Evolutionary conservation across 2,888 invertebrate genomes (phyloP), one percentile per base, ranked within the genome.

Genomic region (Teleogryllus oceanicus): DNA sequence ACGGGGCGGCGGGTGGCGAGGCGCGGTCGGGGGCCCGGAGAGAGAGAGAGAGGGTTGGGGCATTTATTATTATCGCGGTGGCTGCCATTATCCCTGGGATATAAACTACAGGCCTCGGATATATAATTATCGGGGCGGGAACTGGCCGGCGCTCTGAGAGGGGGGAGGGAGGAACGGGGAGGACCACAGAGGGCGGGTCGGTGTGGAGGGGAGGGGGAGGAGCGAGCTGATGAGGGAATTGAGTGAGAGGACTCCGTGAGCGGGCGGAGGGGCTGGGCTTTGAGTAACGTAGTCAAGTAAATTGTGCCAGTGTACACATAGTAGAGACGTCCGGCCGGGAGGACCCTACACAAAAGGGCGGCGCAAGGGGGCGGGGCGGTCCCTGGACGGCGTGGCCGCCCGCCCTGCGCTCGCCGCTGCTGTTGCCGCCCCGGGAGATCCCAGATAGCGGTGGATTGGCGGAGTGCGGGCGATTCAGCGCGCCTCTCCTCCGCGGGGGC

Each of bases 41-140:
- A 62, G 62, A 62, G 62, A 62, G 62, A 18, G 62, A 62, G 62
- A 16, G 62, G 62, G 62, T 62, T 62, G n/a, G n/a, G 62, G 62
- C 62, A 62, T 62, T 62, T 62, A 62, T 62, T 62, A 62, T 62
- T 18, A 62, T 62, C 62, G n/a, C 62, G 62, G 62, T 62, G 62
- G n/a, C 62, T 62, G 62, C 62, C 62, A 62, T 62, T 62, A 62
- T 62, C 62, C 62, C 62, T 18, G 16, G 62, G 62, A 62, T 62
- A 62, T 62, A 62, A 62, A 62, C 62, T 62, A 62, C 62, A n/a
- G n/a, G 62, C 62, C 62, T 62, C 62, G 16, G 62, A 62, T 62
- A 62, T 62, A 62, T 62, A 62, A 62, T 62, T 62, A 62, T 62
- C 62, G 62, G n/a, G 62, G 62, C 62, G 62, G 13, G 62, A 13